Base-by-base conservation (phyloP, 1,140 invertebrate genomes). In the Brachionus sp. region DNA sequence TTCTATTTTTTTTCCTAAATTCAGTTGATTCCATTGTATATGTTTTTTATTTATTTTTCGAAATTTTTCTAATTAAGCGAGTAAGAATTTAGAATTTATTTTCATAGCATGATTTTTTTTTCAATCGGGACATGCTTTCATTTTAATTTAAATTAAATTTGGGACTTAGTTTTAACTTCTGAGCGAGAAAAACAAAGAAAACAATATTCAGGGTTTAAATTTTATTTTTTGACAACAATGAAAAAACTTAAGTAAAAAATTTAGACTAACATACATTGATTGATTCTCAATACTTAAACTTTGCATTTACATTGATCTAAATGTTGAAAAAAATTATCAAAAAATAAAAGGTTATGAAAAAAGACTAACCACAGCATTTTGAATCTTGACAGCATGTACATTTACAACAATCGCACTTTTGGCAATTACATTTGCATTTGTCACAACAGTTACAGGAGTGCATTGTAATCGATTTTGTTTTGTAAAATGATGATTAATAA, bases 351-450 rank as follows among this genome's bases (percentile, higher is more conserved):
- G n/a, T n/a, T n/a, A n/a, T n/a, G n/a, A n/a, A n/a, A n/a, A n/a
- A n/a, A n/a, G n/a, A n/a, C 7, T 57, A 39, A 62, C 57, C 77
- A 44, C 77, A 80, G 42, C 77, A 80, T 44, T 80, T 80, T 9
- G 23, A 23, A 13, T 80, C 37, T 19, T 57, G 19, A 13, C 77
- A 80, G 42, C 77, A 80, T 33, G 25, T 37, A 23, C 77, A 80
- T 19, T 80, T 44, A 29, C 77, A 80, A 39, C 57, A 62, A 33
- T 57, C 57, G 25, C 77, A 80, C 10, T 66, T 80, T 25, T 66
- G 46, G 33, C 77, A 80, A 66, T 80, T 66, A 37, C 77, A 80
- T 23, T 33, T 19, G 46, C 77, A 80, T 66, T 80, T 80, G 25
- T 80, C 77, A 50, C 77, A 80, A 44, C 77, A 80, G 2, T 80